phyloP scores from a whole-genome alignment of 2,113 vertebrate species.

The Circaetus gallicus region DNA sequence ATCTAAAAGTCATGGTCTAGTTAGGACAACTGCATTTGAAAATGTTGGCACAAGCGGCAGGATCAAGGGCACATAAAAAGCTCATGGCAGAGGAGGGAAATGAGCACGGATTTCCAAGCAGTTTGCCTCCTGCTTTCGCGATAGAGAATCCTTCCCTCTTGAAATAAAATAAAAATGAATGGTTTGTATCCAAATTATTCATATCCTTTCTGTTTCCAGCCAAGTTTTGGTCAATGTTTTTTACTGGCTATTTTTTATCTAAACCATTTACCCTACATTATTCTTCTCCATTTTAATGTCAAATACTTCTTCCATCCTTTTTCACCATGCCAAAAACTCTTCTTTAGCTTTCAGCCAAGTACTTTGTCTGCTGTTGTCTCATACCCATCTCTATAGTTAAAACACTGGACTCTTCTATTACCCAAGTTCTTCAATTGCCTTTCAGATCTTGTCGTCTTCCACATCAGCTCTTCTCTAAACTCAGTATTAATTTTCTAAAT shows the following conservation, averaged over 20 bases:
- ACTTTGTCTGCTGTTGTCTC: background rate
- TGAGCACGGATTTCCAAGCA: background rate
- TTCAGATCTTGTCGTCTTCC: background rate
- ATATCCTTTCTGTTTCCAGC: background rate
- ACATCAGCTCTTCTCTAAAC: background rate
- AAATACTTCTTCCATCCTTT: background rate
- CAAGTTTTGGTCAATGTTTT: background rate
- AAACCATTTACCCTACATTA: background rate
- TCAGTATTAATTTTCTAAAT: background rate
- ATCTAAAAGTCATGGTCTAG: background rate
- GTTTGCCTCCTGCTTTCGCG: background rate
- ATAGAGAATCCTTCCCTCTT: background rate
- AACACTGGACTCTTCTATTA: background rate
- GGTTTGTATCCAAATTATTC: background rate
- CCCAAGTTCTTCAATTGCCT: background rate
- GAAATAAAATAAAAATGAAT: background rate
- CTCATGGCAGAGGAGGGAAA: background rate
- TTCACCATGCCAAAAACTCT: background rate
- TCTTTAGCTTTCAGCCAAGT: background rate
- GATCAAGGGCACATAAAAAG: background rate
- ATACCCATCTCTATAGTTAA: background rate
- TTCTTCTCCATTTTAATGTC: background rate
- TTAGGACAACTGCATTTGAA: background rate
- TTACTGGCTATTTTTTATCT: background rate
- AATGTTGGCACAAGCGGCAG: background rate